Base-by-base conservation (phyloP, 2,888 invertebrate genomes). In the Zygaena filipendulae region DNA sequence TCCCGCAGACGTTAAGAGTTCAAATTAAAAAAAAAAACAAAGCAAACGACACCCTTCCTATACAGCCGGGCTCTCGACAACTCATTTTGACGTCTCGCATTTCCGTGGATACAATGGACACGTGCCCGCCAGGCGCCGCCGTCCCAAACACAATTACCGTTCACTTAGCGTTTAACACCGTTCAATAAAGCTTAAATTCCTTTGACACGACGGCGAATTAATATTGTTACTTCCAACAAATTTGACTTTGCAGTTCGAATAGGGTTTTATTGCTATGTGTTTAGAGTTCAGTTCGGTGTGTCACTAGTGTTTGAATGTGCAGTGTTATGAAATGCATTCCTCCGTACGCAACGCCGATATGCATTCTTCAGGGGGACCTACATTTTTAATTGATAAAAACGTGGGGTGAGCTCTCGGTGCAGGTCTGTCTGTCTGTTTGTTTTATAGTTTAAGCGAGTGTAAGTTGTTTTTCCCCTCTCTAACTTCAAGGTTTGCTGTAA, bases 381-480 rank as follows among this genome's bases (percentile, higher is more conserved):
- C 52, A 52, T 52, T n/a, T n/a, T 60, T 61, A 67, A 69, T 67
- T 68, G 62, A 61, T 61, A 58, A 63, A 57, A 60, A 45, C 45
- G 38, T 44, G 47, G 56, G 59, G 60, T 51, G 59, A 52, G 45
- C 42, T 43, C 45, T 46, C 30, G 16, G 16, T 16, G 7, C 16
- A n/a, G n/a, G n/a, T n/a, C n/a, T n/a, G n/a, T n/a, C n/a, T n/a
- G n/a, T n/a, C n/a, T n/a, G n/a, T n/a, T n/a, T n/a, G n/a, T n/a
- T n/a, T n/a, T n/a, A n/a, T n/a, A n/a, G n/a, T n/a, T n/a, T n/a
- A n/a, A n/a, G n/a, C n/a, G n/a, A n/a, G n/a, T n/a, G n/a, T n/a
- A n/a, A n/a, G n/a, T n/a, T n/a, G n/a, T n/a, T n/a, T n/a, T n/a
- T n/a, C n/a, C n/a, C n/a, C n/a, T n/a, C n/a, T n/a, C n/a, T n/a